Percentiles rank a stretch among this genome's conserved stretches.
phyloP scores from a whole-genome alignment of 2,797 vertebrate genomes.

The Trichosurus vulpecula region DNA sequence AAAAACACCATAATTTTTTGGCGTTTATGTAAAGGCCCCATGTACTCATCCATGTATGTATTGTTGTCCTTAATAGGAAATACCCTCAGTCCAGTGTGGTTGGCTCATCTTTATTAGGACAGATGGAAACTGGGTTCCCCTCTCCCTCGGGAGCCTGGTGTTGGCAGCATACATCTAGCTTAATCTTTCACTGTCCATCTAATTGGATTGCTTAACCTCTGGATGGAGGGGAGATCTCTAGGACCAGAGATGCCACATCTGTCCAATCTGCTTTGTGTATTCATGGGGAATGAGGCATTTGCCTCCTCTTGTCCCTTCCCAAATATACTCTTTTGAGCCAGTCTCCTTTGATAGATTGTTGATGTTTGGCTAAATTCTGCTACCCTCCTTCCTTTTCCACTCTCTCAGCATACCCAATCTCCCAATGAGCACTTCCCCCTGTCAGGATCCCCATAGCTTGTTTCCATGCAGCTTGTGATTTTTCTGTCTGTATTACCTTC shows the following conservation, averaged over 20 bases:
- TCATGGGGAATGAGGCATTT: neutral
- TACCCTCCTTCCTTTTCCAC: neutral
- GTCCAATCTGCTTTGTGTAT: neutral
- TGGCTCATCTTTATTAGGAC: conserved; percentile 9
- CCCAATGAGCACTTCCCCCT: neutral
- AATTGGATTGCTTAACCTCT: neutral
- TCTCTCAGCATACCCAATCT: neutral
- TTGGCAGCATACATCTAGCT: neutral
- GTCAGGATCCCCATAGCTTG: neutral
- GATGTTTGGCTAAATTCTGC: neutral
- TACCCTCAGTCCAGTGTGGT: neutral
- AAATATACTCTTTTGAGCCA: neutral
- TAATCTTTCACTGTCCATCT: conserved; percentile 11
- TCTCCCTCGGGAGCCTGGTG: rapidly evolving
- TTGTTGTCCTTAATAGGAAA: neutral
- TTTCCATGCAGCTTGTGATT: neutral
- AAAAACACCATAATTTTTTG: too few species aligned
- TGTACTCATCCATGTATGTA: neutral
- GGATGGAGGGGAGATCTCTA: neutral
- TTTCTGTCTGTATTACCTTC: neutral
- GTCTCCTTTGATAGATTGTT: neutral
- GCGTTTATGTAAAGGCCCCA: neutral
- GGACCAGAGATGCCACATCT: rapidly evolving
- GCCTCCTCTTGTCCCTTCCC: neutral
- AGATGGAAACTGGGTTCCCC: neutral